Conservation (phyloP, 2,888 invertebrate genomes). For the Erpobdella octoculata region DNA sequence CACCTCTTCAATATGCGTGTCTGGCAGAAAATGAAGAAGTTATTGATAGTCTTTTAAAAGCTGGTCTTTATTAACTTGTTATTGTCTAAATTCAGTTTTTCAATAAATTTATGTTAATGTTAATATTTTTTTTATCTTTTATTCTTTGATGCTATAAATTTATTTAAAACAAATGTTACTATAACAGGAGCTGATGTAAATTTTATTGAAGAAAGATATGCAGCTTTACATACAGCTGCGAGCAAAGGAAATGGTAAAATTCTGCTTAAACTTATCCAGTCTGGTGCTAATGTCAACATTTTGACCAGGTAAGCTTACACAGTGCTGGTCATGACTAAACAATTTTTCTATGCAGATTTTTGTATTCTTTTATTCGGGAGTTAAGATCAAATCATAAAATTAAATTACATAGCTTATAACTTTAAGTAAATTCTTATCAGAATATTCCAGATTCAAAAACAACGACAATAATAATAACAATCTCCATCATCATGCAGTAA, state of each 20-base stretch:
- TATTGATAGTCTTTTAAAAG: slow-evolving; percentile 29
- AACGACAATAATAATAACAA: neutral
- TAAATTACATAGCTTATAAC: too few species aligned
- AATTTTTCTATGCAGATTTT: too few species aligned
- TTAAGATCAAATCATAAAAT: too few species aligned
- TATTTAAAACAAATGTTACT: too few species aligned
- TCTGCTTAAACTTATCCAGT: neutral
- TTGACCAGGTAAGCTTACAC: neutral
- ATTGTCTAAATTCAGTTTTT: neutral
- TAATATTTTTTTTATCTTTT: neutral
- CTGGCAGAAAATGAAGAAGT: slow-evolving; percentile 25
- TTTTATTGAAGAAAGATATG: slow-evolving; percentile 9
- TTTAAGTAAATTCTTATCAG: too few species aligned
- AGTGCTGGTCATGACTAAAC: neutral
- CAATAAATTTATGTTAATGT: neutral
- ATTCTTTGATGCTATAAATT: too few species aligned
- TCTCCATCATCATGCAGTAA: too few species aligned
- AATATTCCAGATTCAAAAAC: too few species aligned
- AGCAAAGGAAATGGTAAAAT: slow-evolving; percentile 4
- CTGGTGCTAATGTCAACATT: neutral
- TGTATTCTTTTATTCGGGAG: too few species aligned
- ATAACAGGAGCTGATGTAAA: neutral
- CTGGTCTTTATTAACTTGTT: slow-evolving; percentile 19
- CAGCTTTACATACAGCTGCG: neutral
- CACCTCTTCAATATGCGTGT: slow-evolving; percentile 34